Evolutionary conservation across 2,888 invertebrate genomes (phyloP), one percentile per base, ranked within the genome.

Genomic region (Bruchidius siliquastri): DNA sequence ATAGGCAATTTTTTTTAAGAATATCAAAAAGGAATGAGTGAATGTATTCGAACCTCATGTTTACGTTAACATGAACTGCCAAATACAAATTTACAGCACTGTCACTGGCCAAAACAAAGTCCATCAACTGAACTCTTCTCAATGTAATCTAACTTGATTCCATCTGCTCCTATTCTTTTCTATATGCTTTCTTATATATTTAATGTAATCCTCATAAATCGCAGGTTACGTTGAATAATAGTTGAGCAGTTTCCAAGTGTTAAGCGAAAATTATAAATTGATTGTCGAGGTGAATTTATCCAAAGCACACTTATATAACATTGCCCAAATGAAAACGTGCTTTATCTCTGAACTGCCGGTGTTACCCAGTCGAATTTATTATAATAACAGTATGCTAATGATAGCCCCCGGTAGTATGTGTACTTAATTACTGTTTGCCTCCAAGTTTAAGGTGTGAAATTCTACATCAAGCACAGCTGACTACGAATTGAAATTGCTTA

Each of bases 401-500:
- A 71, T 75, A 74, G 73, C 77, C 77, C 76, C 74, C 75, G 30
- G 8, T 6, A 74, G 76, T 76, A 77, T 75, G 77, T 74, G 77
- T 78, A 77, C 79, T 79, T 80, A 80, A 80, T 80, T 80, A 79
- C 78, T 77, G 77, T 78, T 74, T 75, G 73, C 74, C 76, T 76
- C 74, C 73, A 75, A 76, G 76, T 75, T 74, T 74, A 74, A 80
- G 79, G 79, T 79, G 78, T 78, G 77, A 78, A 79, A 77, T 75
- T 78, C 75, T 74, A 77, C 76, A 75, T 77, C 76, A 77, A 78
- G 76, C 77, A 75, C 71, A 73, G 77, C 79, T 79, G 79, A 77
- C 79, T 76, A 76, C 73, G 80, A 78, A 80, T 80, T 78, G 78
- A 76, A 79, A 80, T 80, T 76, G 74, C 79, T 80, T 80, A 78